These are phyloP conservation scores for Pelusios castaneus DNA, from an alignment of 2,113 vertebrate genomes.

Conservation along the genomic window DNA sequence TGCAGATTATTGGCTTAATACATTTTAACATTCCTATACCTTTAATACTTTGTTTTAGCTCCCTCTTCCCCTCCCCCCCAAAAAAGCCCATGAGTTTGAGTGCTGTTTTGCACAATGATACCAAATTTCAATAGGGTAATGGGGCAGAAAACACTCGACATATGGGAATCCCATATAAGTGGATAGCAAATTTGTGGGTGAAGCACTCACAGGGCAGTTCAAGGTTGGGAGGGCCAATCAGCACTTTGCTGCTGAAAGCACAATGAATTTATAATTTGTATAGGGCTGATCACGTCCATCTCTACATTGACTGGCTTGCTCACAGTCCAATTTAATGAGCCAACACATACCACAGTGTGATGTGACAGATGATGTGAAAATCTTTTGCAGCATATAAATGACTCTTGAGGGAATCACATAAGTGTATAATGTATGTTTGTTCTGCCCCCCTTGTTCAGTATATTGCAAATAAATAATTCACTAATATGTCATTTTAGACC, in stretches of 20 bases:
- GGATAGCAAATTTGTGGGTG: background rate
- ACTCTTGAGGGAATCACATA: background rate
- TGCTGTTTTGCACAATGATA: background rate
- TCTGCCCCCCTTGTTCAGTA: background rate
- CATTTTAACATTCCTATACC: background rate
- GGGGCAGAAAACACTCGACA: background rate
- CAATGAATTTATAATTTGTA: background rate
- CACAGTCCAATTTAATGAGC: background rate
- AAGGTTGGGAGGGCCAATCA: background rate
- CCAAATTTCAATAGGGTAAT: background rate
- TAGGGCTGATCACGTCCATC: background rate
- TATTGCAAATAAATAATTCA: background rate
- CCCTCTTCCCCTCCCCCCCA: too few relatives aligned
- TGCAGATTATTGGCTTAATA: background rate
- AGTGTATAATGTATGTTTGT: background rate
- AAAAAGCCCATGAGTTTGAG: background rate
- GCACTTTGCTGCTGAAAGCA: background rate
- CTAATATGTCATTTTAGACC: background rate
- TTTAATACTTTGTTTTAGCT: background rate
- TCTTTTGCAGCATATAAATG: background rate
- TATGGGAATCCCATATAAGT: background rate
- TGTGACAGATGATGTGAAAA: background rate
- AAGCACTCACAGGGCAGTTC: background rate
- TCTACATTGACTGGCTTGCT: background rate
- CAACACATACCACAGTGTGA: background rate